Evolutionary conservation across 2,797 vertebrate genomes (phyloP), one percentile per base, ranked within the genome.

Genomic region (Onychomys leucogaster): DNA sequence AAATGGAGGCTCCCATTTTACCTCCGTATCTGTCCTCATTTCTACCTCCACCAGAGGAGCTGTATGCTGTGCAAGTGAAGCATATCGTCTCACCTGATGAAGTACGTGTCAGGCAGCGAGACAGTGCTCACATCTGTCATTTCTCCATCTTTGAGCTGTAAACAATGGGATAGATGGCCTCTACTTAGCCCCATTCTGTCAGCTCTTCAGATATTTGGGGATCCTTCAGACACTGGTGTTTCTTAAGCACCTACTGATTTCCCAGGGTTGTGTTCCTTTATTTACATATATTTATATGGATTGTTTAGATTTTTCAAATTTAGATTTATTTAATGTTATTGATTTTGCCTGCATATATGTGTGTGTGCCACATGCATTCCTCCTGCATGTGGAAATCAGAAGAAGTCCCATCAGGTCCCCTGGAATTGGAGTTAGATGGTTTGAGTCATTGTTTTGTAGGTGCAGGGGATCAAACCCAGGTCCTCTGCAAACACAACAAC

Each of bases 21-120:
- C 98, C 98, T 25, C 90, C 98, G 0, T 99, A 99, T 94, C 52
- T 88, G 16, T 81, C 97, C 89, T 98, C 98, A 1, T 71, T 91
- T 0, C 98, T 99, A 4, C 99, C 99, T 76, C 41, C 97, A 75
- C 97, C 98, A 19, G 99, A 99, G 96, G 97, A 99, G 91, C 93
- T 43, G 5, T 99, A 99, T 94, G 95, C 98, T 73, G 99, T 99
- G 94, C 98, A 85, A 94, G 99, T 99, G 67, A 99, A 98, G 67
- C 99, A 99, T 55, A 84, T 99, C 89, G 97, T 98, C 96, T 99
- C 99, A 32, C 99, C 99, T 46, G 99, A 99, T n/a, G 98, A 99
- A 99, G 99, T 99, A 98, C 0, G 92, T 94, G 34, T 29, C n/a
- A 57, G 96, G 3, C 57, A 17, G 61, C 65, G 13, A 29, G 25